These are phyloP conservation scores for Prietella phreatophila DNA, from an alignment of 2,113 vertebrate species.

Conservation along the genomic window DNA sequence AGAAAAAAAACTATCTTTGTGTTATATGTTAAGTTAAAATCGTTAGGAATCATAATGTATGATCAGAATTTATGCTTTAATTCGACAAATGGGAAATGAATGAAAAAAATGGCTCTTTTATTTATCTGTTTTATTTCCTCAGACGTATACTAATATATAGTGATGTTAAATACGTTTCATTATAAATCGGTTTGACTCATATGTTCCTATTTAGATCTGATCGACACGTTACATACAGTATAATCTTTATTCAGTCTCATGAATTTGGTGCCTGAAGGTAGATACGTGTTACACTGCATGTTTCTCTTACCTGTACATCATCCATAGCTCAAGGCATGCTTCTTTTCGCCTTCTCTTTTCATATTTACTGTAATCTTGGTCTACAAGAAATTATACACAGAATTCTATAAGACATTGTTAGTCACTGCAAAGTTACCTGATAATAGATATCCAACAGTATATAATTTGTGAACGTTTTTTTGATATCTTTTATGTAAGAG, in stretches of 20 bases:
- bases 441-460: conserved; percentile 26
- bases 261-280: neutral
- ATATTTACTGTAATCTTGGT: neutral
- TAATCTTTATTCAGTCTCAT: neutral
- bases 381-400: conserved; percentile 7
- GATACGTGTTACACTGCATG: neutral
- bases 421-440: conserved; percentile 16
- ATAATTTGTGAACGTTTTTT: conserved; percentile 14
- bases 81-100: neutral
- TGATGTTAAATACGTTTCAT: neutral
- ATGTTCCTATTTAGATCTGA: neutral
- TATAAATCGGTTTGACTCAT: neutral
- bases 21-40: neutral
- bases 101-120: neutral
- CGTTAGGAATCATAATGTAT: no score
- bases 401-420: neutral
- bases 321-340: neutral
- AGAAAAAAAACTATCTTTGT: neutral
- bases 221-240: neutral
- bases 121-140: neutral
- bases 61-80: neutral
- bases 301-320: neutral
- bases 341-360: neutral
- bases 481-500: conserved; percentile 21
- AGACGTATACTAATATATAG: neutral